These are phyloP conservation scores for Semotilus atromaculatus DNA, from an alignment of 2,797 vertebrate species.

Conservation along the genomic window DNA sequence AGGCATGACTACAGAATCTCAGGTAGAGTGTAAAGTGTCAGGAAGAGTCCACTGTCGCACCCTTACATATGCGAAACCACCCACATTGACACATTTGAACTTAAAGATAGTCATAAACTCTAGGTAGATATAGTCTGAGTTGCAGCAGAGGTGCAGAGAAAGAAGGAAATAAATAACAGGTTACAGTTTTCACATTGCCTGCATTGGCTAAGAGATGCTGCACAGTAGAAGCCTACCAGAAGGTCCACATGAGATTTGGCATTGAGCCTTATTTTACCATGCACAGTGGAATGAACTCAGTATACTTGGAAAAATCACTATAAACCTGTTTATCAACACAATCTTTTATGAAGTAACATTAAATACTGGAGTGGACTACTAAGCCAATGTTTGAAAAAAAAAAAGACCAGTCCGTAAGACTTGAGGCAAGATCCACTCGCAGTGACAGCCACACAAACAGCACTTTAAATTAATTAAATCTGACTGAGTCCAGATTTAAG, in stretches of 20 bases:
- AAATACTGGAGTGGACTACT: neutral
- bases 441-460: neutral
- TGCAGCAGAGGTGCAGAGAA: slow-evolving; percentile 1
- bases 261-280: neutral
- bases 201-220: neutral
- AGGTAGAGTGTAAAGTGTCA: slow-evolving; percentile 22
- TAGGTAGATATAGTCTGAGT: too few relatives aligned
- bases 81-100: neutral
- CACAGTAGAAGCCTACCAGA: neutral
- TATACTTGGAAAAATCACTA: neutral
- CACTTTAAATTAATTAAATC: neutral
- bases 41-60: slow-evolving; percentile 15
- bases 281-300: neutral
- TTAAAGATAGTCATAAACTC: too few relatives aligned
- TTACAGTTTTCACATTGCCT: slow-evolving; percentile 6
- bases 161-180: slow-evolving; percentile 17
- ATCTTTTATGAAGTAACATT: neutral
- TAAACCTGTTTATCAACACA: slow-evolving; percentile 16
- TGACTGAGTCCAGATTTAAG: neutral
- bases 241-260: neutral
- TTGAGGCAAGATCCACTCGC: neutral
- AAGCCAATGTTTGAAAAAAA: neutral
- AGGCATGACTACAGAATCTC: slow-evolving; percentile 9
- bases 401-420: neutral
- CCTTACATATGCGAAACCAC: slow-evolving; percentile 18